Evolutionary conservation across 2,888 invertebrate species (phyloP), one percentile per base, ranked within the genome.

Genomic region (Caenorhabditis parvicauda): DNA sequence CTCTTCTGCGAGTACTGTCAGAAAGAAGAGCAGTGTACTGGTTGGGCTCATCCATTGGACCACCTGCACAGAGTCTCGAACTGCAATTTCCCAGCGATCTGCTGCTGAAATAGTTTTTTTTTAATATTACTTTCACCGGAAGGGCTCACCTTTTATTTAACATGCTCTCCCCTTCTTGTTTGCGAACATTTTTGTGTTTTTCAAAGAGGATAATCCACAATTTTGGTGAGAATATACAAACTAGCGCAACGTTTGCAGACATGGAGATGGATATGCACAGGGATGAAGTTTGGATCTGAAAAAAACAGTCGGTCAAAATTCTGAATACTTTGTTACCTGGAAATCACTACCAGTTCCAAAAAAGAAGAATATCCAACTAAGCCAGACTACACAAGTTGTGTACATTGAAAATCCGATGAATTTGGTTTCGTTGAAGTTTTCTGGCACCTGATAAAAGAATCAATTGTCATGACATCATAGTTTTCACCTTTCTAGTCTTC

Each of bases 371-470:
- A 89, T 86, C 82, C 89, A 90, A 38, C 88, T 88, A 41, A 89
- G 84, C 89, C 89, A 89, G 21, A 90, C 88, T 54, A 90, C 88
- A 80, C 89, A 89, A 0, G 89, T 89, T 0, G 88, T 88, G 55
- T 73, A 73, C 70, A 71, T 73, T 4, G 73, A 67, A 76, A 89
- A 90, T 44, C 89, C 89, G 74, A 89, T 90, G 81, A 88, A 89
- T 79, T 79, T 72, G 1, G 80, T 80, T 51, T 80, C 80, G 55
- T 80, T 80, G 60, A 80, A 80, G 51, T 80, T 89, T 81, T 89
- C 89, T 6, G 89, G 89, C 68, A 89, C 89, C 66, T 63, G 27
- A 35, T n/a, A 17, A 1, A 2, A 9, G 7, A 32, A 29, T 24
- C 2, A 45, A 6, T 14, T 24, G 6, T 47, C 6, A 1, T 22